Evolutionary conservation across 2,888 invertebrate genomes (phyloP).

Genomic region (Baronia brevicornis): DNA sequence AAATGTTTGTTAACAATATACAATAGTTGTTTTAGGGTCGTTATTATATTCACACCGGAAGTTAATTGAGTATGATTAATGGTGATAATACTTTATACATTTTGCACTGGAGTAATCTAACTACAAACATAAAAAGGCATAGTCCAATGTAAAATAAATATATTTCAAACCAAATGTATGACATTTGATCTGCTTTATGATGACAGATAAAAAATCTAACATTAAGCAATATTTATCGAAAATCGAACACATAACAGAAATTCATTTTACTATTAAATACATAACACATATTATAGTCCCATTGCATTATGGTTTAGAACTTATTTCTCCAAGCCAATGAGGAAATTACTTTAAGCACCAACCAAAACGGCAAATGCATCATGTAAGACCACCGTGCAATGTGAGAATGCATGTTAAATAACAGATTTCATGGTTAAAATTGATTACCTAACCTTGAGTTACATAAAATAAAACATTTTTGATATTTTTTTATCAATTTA

Average conservation of each 20-base stretch:
- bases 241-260: slow-evolving; percentile 69
- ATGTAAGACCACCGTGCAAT: slow-evolving; percentile 37
- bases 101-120: slow-evolving; percentile 63
- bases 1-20: slow-evolving; percentile 63
- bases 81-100: slow-evolving; percentile 48
- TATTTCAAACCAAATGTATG: slow-evolving; percentile 76
- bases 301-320: slow-evolving; percentile 42
- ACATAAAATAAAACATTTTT: slow-evolving; percentile 53
- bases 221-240: slow-evolving; percentile 72
- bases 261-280: slow-evolving; percentile 61
- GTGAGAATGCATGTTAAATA: slow-evolving; percentile 43
- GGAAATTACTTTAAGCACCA: background rate
- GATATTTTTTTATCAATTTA: slow-evolving; percentile 50
- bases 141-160: slow-evolving; percentile 73
- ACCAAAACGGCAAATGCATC: slow-evolving; percentile 5
- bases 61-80: slow-evolving; percentile 42
- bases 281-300: slow-evolving; percentile 42
- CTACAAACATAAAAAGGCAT: slow-evolving; percentile 74
- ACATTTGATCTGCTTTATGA: slow-evolving; percentile 70
- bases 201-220: slow-evolving; percentile 74
- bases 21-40: slow-evolving; percentile 50
- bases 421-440: slow-evolving; percentile 60
- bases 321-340: slow-evolving; percentile 7
- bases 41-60: slow-evolving; percentile 39
- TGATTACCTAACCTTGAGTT: slow-evolving; percentile 58